Conservation (phyloP, 1,140 invertebrate genomes). For the Pseudomyrmex dendroicus region DNA sequence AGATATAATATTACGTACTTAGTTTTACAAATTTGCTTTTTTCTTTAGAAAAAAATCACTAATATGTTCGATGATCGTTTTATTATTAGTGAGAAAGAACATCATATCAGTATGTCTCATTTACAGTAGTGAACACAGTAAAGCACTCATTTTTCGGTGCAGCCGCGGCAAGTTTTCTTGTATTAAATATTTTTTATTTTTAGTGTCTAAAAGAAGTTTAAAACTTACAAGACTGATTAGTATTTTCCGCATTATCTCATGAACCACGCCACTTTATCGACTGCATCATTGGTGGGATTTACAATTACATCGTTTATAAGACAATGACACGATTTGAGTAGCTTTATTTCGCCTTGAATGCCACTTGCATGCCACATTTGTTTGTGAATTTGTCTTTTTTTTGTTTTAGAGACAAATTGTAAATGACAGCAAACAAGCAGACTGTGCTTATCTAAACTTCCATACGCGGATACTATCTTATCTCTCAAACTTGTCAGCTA, state of each 20-base stretch:
- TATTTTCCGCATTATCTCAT: constrained; percentile 6
- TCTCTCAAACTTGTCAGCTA: background rate
- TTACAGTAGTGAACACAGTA: too few species aligned
- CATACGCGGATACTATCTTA: background rate
- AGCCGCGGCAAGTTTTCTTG: too few species aligned
- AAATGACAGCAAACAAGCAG: background rate
- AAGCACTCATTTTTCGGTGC: too few species aligned
- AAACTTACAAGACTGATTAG: background rate
- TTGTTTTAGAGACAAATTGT: background rate
- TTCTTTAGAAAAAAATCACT: too few species aligned
- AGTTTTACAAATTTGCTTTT: too few species aligned
- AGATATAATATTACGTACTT: too few species aligned
- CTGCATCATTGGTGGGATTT: background rate
- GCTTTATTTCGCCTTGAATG: constrained; percentile 11
- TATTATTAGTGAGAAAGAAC: too few species aligned
- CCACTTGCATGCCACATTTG: background rate
- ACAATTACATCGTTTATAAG: constrained; percentile 20
- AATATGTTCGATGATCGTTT: too few species aligned
- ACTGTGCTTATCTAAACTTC: background rate
- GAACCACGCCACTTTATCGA: constrained; percentile 23
- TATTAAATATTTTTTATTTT: too few species aligned
- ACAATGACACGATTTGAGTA: constrained; percentile 11
- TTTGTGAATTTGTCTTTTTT: background rate
- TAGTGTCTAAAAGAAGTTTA: background rate
- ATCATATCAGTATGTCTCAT: too few species aligned